Evolutionary conservation across 2,888 invertebrate genomes (phyloP).

Genomic region (Callyntrura sp.): DNA sequence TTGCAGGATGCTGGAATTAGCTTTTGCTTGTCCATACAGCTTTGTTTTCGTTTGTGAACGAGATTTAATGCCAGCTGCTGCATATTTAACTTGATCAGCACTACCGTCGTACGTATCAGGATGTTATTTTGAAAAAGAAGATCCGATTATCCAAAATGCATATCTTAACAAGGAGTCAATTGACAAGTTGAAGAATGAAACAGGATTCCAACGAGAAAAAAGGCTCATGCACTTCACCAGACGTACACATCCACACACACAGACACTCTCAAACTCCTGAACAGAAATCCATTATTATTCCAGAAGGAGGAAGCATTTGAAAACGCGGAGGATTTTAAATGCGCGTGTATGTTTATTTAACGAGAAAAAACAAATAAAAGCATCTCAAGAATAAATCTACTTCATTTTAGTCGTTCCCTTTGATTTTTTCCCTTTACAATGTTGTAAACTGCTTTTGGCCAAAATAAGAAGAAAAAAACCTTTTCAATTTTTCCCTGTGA

Average conservation of each 20-base stretch:
- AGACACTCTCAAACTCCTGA: background rate
- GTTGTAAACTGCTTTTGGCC: slow-evolving; percentile 49
- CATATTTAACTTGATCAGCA: slow-evolving; percentile 18
- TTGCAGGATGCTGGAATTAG: slow-evolving; percentile 38
- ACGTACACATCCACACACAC: background rate
- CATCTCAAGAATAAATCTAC: slow-evolving; percentile 17
- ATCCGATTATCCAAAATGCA: slow-evolving; percentile 71
- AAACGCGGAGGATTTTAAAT: slow-evolving; percentile 56
- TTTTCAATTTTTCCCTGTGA: background rate
- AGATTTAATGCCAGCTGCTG: slow-evolving; percentile 60
- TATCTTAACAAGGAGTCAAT: slow-evolving; percentile 76
- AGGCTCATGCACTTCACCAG: background rate
- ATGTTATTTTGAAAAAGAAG: slow-evolving; percentile 55
- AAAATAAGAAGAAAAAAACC: slow-evolving; percentile 56
- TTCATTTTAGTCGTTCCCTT: slow-evolving; percentile 25
- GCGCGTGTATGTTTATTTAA: slow-evolving; percentile 74
- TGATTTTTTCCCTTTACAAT: background rate
- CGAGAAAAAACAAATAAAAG: slow-evolving; percentile 76
- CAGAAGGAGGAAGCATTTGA: slow-evolving; percentile 46
- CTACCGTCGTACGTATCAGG: slow-evolving; percentile 15
- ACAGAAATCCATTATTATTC: slow-evolving; percentile 64
- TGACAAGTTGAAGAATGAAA: slow-evolving; percentile 76
- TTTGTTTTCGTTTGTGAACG: slow-evolving; percentile 34
- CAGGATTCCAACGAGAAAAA: slow-evolving; percentile 67
- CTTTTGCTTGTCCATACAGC: slow-evolving; percentile 43